phyloP scores from a whole-genome alignment of 2,888 invertebrate species.

The Acronicta aceris region DNA sequence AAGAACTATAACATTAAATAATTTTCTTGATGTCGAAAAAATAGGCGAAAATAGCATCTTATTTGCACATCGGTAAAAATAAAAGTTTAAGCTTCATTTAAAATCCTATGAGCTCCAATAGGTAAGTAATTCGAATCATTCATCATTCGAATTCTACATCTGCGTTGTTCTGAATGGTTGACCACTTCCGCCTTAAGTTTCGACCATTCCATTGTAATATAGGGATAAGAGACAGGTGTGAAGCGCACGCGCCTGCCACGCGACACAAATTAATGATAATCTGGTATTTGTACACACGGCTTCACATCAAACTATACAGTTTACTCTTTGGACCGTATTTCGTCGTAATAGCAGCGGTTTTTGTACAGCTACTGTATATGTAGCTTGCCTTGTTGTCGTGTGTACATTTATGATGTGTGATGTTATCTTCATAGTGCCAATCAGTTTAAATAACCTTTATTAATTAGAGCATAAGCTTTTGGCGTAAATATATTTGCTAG shows the following conservation, averaged over 20 bases:
- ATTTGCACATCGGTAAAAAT: background rate
- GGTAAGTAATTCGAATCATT: too few relatives aligned
- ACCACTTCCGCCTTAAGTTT: constrained; percentile 57
- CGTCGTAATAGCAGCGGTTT: too few relatives aligned
- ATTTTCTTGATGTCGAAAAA: too few relatives aligned
- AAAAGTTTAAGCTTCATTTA: background rate
- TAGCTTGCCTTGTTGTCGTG: too few relatives aligned
- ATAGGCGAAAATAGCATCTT: too few relatives aligned
- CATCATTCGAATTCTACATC: constrained; percentile 23
- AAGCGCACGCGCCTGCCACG: constrained; percentile 74
- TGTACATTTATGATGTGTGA: background rate
- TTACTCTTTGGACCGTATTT: too few relatives aligned
- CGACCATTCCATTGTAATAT: constrained; percentile 43
- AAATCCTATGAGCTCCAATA: background rate
- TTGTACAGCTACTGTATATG: too few relatives aligned
- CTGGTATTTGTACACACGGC: constrained; percentile 16
- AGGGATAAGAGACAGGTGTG: constrained; percentile 68
- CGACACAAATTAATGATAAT: constrained; percentile 64
- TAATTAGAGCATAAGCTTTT: too few relatives aligned
- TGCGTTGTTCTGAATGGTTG: constrained; percentile 30
- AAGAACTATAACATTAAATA: too few relatives aligned
- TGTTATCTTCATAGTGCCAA: background rate
- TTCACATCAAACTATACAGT: too few relatives aligned
- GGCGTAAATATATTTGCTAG: too few relatives aligned
- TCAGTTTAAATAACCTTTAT: too few relatives aligned